Conservation (phyloP, 2,888 invertebrate species). For the Hemicrepidius hirtus region DNA sequence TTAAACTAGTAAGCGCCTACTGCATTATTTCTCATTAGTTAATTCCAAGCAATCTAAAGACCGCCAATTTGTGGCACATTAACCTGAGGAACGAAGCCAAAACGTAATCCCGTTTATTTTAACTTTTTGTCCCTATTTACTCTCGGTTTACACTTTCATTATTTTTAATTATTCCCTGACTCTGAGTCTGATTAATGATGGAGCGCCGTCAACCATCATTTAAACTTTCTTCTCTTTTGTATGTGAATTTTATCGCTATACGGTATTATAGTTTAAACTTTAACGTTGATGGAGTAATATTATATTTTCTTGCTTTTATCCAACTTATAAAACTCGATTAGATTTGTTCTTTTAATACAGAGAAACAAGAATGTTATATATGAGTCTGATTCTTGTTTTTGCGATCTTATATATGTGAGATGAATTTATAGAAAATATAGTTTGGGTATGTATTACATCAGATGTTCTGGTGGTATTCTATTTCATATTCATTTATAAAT, state of each 20-base stretch:
- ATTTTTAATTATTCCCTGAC: conserved; percentile 34
- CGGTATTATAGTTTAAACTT: not conserved
- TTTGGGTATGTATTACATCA: too few relatives aligned
- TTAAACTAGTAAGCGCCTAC: not conserved
- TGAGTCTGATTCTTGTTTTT: too few relatives aligned
- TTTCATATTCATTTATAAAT: conserved; percentile 18
- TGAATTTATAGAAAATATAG: too few relatives aligned
- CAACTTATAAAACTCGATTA: too few relatives aligned
- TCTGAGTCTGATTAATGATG: conserved; percentile 30
- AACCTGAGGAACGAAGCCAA: conserved; percentile 22
- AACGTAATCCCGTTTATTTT: conserved; percentile 32
- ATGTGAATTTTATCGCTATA: not conserved
- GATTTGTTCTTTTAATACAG: too few relatives aligned
- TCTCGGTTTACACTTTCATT: conserved; percentile 35
- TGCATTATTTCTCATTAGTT: conserved; percentile 17
- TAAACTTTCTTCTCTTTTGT: conserved; percentile 15
- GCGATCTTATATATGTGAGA: too few relatives aligned
- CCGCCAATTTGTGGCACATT: conserved; percentile 28
- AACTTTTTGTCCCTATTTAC: conserved; percentile 35
- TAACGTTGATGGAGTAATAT: not conserved
- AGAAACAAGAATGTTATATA: too few relatives aligned
- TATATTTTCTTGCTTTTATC: too few relatives aligned
- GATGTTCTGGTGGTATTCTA: not conserved
- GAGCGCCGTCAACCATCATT: conserved; percentile 4
- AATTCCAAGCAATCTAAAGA: conserved; percentile 5